These are phyloP conservation scores for Eudemis profundana DNA, from an alignment of 2,888 invertebrate genomes.

Conservation along the genomic window DNA sequence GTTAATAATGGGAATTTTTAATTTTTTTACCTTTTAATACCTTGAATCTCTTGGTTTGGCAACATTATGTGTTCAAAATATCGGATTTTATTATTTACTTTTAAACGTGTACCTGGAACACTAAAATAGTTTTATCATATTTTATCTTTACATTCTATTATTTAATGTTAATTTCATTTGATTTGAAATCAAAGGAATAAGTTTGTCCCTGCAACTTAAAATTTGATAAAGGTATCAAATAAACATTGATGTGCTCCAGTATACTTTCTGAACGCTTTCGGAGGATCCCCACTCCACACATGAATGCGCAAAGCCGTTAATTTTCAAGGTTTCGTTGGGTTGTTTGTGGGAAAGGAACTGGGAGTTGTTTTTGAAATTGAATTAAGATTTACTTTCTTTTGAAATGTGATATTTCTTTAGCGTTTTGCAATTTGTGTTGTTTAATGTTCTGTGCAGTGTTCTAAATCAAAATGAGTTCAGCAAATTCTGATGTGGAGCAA, in stretches of 20 bases:
- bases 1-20: too few species aligned
- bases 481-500: constrained; percentile 72
- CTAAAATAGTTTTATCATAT: not conserved
- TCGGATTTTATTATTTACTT: not conserved
- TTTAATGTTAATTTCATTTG: not conserved
- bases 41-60: not conserved
- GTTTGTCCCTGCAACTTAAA: too few species aligned
- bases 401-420: constrained; percentile 49
- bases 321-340: constrained; percentile 40
- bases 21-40: not conserved
- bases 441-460: constrained; percentile 43
- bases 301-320: constrained; percentile 38
- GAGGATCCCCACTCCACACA: constrained; percentile 18
- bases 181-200: too few species aligned
- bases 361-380: constrained; percentile 28
- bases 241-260: too few species aligned
- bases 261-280: constrained; percentile 24
- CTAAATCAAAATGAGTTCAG: constrained; percentile 72
- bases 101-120: not conserved
- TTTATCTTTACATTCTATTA: not conserved
- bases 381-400: constrained; percentile 9
- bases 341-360: constrained; percentile 31
- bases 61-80: constrained; percentile 24
- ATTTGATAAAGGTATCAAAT: too few species aligned
- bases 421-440: constrained; percentile 43